Base-by-base conservation (phyloP, 2,797 vertebrate species). In the Brachyrhaphis roseni region DNA sequence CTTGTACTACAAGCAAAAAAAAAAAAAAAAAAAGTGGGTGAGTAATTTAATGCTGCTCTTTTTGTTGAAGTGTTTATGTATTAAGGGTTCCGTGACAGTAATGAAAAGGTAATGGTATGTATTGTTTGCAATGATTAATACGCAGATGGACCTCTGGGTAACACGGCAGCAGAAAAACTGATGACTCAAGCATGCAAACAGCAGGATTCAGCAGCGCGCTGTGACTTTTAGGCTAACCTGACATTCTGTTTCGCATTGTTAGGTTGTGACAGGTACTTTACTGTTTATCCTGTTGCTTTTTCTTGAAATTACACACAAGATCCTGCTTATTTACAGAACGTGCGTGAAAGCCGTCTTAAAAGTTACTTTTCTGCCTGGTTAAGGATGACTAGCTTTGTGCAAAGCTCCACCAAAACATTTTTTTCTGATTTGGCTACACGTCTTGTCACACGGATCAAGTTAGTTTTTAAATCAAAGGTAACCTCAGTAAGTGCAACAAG, bases 151-250 rank as follows among this genome's bases (percentile, higher is more conserved):
- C 80, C 84, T 87, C 43, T 70, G 76, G n/a, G 12, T 59, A 18
- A n/a, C 79, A 59, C 13, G 0, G 26, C 45, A 43, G 76, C 73
- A 78, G 59, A 43, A 80, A 78, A 85, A 73, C 55, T 23, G 75
- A 88, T 87, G 88, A 92, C 15, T 86, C 74, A 82, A 75, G 70
- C 49, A 28, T 59, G 15, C 31, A 6, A 77, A 70, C 84, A 64
- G 71, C 70, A 11, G 75, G 72, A 81, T 55, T 88, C 82, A 75
- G 71, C 62, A 78, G 62, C 62, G 75, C 5, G 2, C 43, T 49
- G 53, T 72, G 82, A 73, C 57, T 78, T 57, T 2, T 11, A 45
- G 23, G 10, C 8, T 81, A 59, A 78, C 51, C 80, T 72, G 72
- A 84, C 72, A 71, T 89, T 83, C 88, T 89, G 82, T 81, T 82